phyloP scores from a whole-genome alignment of 2,113 vertebrate species.

The Hiodon alosoides region DNA sequence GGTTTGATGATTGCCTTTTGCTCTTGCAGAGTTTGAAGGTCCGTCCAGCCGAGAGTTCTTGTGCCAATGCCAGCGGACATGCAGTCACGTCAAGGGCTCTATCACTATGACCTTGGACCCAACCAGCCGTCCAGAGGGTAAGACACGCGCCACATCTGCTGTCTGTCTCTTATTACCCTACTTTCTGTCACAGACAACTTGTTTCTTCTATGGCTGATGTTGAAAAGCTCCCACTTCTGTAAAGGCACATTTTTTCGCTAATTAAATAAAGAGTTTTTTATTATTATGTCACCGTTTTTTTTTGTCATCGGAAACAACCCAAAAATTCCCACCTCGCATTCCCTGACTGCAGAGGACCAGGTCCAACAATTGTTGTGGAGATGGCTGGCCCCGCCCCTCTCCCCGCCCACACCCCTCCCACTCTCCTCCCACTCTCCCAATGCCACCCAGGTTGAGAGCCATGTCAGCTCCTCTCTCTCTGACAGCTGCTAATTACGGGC shows the following conservation, averaged over 20 bases:
- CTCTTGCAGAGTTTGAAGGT: constrained; percentile 51
- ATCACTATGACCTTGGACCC: constrained; percentile 63
- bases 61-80: constrained; percentile 72
- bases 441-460: constrained; percentile 76
- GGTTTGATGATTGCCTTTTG: background rate
- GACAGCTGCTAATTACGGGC: constrained; percentile 75
- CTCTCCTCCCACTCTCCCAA: constrained; percentile 42
- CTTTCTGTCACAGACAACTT: no score
- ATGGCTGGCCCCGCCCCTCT: constrained; percentile 37
- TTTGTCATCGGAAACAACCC: background rate
- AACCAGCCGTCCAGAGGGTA: constrained; percentile 65
- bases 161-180: constrained; percentile 25
- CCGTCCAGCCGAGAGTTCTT: constrained; percentile 40
- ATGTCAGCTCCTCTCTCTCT: constrained; percentile 61
- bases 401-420: constrained; percentile 24
- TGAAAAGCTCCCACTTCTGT: background rate
- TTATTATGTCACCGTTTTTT: background rate
- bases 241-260: background rate
- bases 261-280: background rate
- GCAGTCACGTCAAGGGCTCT: constrained; percentile 73
- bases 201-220: no score
- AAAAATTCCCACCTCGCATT: constrained; percentile 19
- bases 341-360: constrained; percentile 35
- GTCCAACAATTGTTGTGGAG: constrained; percentile 52
- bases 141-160: constrained; percentile 43